These are phyloP conservation scores for Pygoscelis antarcticus DNA, from an alignment of 2,113 vertebrate genomes.

Conservation along the genomic window DNA sequence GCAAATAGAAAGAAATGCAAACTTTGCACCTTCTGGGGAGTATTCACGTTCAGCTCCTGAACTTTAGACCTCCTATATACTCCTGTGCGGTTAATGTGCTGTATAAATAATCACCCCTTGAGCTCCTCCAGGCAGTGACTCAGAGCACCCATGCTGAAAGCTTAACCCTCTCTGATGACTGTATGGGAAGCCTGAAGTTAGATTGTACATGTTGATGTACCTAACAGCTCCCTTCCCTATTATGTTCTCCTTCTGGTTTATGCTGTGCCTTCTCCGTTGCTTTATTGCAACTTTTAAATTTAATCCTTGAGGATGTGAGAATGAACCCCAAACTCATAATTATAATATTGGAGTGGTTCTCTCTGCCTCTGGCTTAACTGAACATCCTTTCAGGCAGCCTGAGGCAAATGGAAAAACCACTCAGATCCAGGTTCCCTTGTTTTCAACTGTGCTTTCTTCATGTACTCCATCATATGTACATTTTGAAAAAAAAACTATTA, in stretches of 20 bases:
- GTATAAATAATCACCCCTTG: slow-evolving; percentile 33
- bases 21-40: not conserved
- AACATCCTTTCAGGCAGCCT: not conserved
- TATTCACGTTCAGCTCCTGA: slow-evolving; percentile 30
- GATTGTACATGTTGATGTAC: rapidly evolving
- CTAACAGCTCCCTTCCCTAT: not conserved
- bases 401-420: not conserved
- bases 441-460: not conserved
- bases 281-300: not conserved
- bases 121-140: slow-evolving; percentile 23
- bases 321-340: not conserved
- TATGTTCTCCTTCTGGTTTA: not conserved
- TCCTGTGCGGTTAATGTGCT: not conserved
- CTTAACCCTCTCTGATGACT: not conserved
- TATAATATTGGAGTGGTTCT: not conserved
- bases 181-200: not conserved
- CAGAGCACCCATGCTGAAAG: slow-evolving; percentile 35
- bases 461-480: not conserved
- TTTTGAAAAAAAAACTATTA: not conserved
- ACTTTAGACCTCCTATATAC: slow-evolving; percentile 36
- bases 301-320: not conserved
- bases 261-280: not conserved
- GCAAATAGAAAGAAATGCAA: not conserved
- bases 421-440: not conserved
- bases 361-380: not conserved